Evolutionary conservation across 2,113 vertebrate genomes (phyloP).

Genomic region (Austrofundulus limnaeus): DNA sequence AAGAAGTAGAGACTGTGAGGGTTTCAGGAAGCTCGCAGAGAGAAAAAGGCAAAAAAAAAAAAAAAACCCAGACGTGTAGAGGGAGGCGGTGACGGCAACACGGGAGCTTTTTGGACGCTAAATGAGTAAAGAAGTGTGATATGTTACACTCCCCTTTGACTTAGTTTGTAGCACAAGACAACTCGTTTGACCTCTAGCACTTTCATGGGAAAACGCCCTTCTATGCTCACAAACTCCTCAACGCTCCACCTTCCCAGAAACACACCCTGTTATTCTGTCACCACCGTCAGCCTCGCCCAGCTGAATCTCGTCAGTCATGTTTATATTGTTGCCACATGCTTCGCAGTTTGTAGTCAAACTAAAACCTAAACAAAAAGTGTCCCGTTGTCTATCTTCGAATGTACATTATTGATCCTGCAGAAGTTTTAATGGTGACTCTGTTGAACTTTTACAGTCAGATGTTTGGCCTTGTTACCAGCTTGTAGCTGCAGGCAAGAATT

Average conservation of each 20-base stretch:
- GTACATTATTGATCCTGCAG: not conserved
- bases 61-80: no score
- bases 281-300: conserved; percentile 33
- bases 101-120: conserved; percentile 4
- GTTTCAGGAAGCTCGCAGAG: not conserved
- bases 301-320: not conserved
- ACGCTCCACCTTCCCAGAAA: conserved; percentile 34
- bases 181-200: conserved; percentile 40
- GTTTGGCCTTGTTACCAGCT: not conserved
- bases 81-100: not conserved
- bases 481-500: conserved; percentile 16
- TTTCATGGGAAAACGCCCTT: conserved; percentile 61
- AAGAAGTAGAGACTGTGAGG: conserved; percentile 19
- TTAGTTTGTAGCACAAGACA: conserved; percentile 24
- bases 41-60: not conserved
- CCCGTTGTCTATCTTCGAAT: not conserved
- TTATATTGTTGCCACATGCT: not conserved
- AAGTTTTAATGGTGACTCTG: not conserved
- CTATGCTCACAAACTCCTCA: not conserved
- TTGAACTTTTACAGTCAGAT: conserved; percentile 13
- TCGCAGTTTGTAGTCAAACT: not conserved
- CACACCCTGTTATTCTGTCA: conserved; percentile 54
- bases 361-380: not conserved
- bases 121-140: conserved; percentile 48
- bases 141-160: conserved; percentile 47